phyloP scores from a whole-genome alignment of 1,140 invertebrate genomes.

The Nixonia krombeini region DNA sequence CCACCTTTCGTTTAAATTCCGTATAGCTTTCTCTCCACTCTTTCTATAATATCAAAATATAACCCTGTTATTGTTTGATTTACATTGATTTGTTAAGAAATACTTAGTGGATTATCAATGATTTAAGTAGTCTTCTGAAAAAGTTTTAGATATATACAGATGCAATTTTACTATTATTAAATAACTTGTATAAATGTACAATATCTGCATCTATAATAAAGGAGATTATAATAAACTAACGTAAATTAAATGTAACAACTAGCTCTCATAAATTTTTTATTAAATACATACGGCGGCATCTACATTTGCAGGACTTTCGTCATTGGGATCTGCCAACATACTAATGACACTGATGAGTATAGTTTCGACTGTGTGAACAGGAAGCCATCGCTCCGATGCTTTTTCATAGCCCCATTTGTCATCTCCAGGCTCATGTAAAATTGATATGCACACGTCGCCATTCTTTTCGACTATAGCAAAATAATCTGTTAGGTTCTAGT shows the following conservation, averaged over 20 bases:
- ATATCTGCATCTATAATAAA: no score
- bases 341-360: slow-evolving; percentile 99
- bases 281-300: slow-evolving; percentile 93
- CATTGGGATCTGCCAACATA: slow-evolving; percentile 99
- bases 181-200: background rate
- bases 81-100: no score
- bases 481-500: no score
- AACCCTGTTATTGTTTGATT: no score
- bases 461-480: slow-evolving; percentile 92
- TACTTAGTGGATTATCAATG: no score
- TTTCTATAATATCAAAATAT: slow-evolving; percentile 83
- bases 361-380: slow-evolving; percentile 99
- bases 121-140: no score
- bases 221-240: no score
- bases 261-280: background rate
- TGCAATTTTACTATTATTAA: background rate
- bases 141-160: no score
- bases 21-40: slow-evolving; percentile 97
- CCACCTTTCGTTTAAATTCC: slow-evolving; percentile 98
- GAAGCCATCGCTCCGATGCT: slow-evolving; percentile 98
- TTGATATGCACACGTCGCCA: slow-evolving; percentile 99
- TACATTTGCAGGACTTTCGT: slow-evolving; percentile 99
- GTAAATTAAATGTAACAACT: no score
- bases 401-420: slow-evolving; percentile 99
- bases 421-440: slow-evolving; percentile 99